Percentiles rank a stretch among this genome's conserved stretches.
Evolutionary conservation across 2,113 vertebrate species (phyloP).

Genomic region (Cricetomys ansorgei): DNA sequence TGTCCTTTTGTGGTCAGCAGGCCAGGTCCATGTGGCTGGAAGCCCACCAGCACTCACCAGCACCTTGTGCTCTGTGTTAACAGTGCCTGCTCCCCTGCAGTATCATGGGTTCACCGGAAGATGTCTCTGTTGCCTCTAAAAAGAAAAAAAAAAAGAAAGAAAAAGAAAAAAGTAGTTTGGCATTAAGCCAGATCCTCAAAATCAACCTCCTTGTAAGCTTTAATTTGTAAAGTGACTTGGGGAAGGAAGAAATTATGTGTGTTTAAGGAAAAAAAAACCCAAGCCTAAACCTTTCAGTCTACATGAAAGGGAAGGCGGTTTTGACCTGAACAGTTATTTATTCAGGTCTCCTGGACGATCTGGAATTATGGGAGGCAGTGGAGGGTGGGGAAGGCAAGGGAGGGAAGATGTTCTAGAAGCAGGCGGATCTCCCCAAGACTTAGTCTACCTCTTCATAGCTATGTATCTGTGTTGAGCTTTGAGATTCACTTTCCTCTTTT

Average conservation of each 20-base stretch:
- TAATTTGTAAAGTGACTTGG: constrained; percentile 45
- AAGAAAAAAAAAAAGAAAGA: background rate
- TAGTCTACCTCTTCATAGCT: background rate
- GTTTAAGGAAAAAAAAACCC: background rate
- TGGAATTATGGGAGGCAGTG: background rate
- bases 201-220: background rate
- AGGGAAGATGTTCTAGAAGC: background rate
- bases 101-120: constrained; percentile 80
- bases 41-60: background rate
- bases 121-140: constrained; percentile 79
- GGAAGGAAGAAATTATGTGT: constrained; percentile 34
- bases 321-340: background rate
- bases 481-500: background rate
- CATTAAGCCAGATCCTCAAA: background rate
- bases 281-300: background rate
- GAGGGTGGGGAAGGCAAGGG: background rate
- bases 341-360: background rate
- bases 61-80: background rate
- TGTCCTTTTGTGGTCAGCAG: background rate
- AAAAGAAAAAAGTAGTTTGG: constrained; percentile 2
- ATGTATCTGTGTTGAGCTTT: background rate
- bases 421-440: background rate
- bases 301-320: background rate
- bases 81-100: background rate
- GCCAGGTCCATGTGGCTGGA: background rate